A percentile compares a stretch with the other conserved stretches of the same genome.
Evolutionary conservation across 2,113 vertebrate species (phyloP).

Genomic region (Salvator merianae): DNA sequence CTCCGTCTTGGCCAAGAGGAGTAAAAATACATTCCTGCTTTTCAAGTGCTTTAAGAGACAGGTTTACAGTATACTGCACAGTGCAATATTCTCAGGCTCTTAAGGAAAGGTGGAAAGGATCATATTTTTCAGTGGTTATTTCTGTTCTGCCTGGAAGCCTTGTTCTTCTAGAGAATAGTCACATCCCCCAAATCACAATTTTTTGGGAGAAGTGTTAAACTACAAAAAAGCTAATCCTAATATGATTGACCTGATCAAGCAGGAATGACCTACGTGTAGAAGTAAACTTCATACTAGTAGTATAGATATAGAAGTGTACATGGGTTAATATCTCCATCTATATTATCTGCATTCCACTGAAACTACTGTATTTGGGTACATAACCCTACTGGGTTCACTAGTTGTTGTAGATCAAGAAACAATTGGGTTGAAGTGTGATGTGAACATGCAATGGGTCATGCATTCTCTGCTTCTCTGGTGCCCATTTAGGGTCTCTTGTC

Average conservation of each 20-base stretch:
- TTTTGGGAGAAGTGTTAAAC: background rate
- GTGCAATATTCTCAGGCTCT: background rate
- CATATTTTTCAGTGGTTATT: background rate
- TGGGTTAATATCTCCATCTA: no score
- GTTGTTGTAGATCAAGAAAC: no score
- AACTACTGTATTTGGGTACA: background rate
- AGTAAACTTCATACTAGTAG: background rate
- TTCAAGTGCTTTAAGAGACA: background rate
- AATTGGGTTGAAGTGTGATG: no score
- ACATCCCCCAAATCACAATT: background rate
- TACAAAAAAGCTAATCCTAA: background rate
- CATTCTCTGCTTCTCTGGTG: no score
- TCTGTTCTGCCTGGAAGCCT: background rate
- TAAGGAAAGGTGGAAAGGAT: background rate
- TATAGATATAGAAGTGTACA: background rate
- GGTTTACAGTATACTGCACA: background rate
- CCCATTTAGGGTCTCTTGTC: background rate
- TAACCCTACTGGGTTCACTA: background rate
- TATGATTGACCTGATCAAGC: background rate
- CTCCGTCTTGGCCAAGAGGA: background rate
- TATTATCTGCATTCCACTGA: no score
- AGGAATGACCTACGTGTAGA: background rate
- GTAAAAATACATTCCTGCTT: background rate
- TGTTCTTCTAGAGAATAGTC: background rate
- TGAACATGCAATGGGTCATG: background rate